Conservation (phyloP, 2,888 invertebrate genomes). For the Aromia moschata region DNA sequence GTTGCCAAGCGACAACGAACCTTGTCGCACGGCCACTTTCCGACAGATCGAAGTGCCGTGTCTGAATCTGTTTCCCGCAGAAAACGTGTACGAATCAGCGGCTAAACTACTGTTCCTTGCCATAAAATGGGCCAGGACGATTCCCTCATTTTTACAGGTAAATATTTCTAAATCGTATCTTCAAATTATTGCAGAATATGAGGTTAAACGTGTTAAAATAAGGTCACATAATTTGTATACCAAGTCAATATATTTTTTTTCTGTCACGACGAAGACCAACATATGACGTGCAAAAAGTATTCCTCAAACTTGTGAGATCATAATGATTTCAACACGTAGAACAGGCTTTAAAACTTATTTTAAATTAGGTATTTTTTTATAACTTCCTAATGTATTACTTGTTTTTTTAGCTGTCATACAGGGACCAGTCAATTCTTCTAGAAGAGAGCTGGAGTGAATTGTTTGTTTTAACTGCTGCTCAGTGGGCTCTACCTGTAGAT, state of each 20-base stretch:
- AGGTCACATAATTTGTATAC: too few relatives aligned
- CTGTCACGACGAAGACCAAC: too few relatives aligned
- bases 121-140: conserved; percentile 82
- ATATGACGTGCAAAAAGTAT: too few relatives aligned
- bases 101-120: conserved; percentile 80
- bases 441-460: conserved; percentile 86
- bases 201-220: too few relatives aligned
- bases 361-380: too few relatives aligned
- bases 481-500: conserved; percentile 79
- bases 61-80: conserved; percentile 67
- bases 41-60: conserved; percentile 58
- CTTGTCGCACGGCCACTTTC: conserved; percentile 35
- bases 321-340: too few relatives aligned
- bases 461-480: conserved; percentile 83
- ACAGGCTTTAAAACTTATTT: too few relatives aligned
- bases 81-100: conserved; percentile 75
- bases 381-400: too few relatives aligned
- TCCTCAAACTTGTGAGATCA: too few relatives aligned
- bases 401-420: conserved; percentile 67
- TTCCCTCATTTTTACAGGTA: conserved; percentile 79
- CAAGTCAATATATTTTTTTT: too few relatives aligned
- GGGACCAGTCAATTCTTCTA: conserved; percentile 78
- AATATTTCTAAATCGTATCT: too few relatives aligned
- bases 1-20: conserved; percentile 53
- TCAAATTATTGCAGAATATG: too few relatives aligned